Evolutionary conservation across 2,888 invertebrate genomes (phyloP), one percentile per base, ranked within the genome.

Genomic region (Pristionchus mayeri): DNA sequence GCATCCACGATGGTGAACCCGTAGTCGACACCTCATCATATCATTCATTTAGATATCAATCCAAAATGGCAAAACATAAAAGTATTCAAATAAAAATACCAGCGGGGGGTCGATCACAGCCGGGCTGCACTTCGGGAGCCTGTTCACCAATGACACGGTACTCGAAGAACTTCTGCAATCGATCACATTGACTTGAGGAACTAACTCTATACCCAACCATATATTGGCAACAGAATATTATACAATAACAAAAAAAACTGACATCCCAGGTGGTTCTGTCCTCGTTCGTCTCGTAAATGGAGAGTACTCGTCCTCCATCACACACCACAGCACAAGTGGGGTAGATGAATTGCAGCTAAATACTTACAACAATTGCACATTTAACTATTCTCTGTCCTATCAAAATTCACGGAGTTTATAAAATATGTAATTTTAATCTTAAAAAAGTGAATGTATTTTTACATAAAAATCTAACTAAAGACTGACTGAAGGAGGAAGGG

Each of bases 261-360:
- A 75, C 84, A n/a, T 71, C 54, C 84, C 84, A 84, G 1, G 9
- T 52, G 1, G 24, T 54, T 54, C 84, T 27, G 11, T 50, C 52
- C 16, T n/a, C 34, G 21, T 52, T 37, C 21, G 84, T 84, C 84
- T 84, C 84, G 75, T 84, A 84, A 37, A 84, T 27, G 18, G 54
- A 75, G 52, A 84, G 84, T 6, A 75, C 75, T 1, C 84, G 30
- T 40, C 84, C 84, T n/a, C 84, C 84, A 75, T 84, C 84, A 75
- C 84, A 84, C 24, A 75, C 75, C 3, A 84, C 84, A 0, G 84
- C 84, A 40, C 84, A 84, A 0, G 54, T 54, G 7, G 52, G 34
- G 37, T 48, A 48, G 52, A 84, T 50, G 54, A 84, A 84, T 50
- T 71, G 52, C 24, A 84, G 24, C 54, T 50, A 11, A 48, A 50